These are phyloP conservation scores for Lasius fuliginosus DNA, from an alignment of 2,888 invertebrate species.

Conservation along the genomic window DNA sequence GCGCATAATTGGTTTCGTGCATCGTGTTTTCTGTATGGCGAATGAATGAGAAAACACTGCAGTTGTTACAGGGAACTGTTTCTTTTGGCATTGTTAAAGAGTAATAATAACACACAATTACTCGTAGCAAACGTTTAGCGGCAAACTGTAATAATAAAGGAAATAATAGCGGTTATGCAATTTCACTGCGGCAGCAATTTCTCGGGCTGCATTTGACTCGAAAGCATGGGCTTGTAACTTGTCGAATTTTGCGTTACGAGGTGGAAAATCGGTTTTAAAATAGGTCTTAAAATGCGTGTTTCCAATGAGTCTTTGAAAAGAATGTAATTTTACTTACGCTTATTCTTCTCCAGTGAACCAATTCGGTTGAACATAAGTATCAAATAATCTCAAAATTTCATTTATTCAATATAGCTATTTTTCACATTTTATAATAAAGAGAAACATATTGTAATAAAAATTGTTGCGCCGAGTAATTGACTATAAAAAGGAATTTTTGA, in stretches of 20 bases:
- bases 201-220: slow-evolving; percentile 56
- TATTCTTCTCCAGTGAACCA: slow-evolving; percentile 8
- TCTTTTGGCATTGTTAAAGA: slow-evolving; percentile 40
- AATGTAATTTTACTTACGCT: slow-evolving; percentile 39
- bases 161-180: slow-evolving; percentile 63
- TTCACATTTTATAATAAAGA: not conserved
- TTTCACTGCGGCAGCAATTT: slow-evolving; percentile 64
- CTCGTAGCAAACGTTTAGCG: slow-evolving; percentile 43
- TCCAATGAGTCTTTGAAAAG: slow-evolving; percentile 66
- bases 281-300: slow-evolving; percentile 65
- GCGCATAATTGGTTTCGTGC: slow-evolving; percentile 37
- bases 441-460: slow-evolving; percentile 26
- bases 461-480: not conserved
- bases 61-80: slow-evolving; percentile 38
- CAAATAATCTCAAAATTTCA: slow-evolving; percentile 1
- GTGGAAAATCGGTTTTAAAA: slow-evolving; percentile 72
- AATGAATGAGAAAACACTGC: slow-evolving; percentile 35
- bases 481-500: not conserved
- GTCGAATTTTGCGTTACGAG: slow-evolving; percentile 70
- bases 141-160: slow-evolving; percentile 43
- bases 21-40: slow-evolving; percentile 16
- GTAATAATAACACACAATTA: slow-evolving; percentile 48
- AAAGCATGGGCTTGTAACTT: slow-evolving; percentile 54
- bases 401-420: not conserved
- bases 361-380: slow-evolving; percentile 18